A percentile compares a stretch with the other conserved stretches of the same genome.
Evolutionary conservation across 2,113 vertebrate species (phyloP).

Genomic region (Eidolon helvum): DNA sequence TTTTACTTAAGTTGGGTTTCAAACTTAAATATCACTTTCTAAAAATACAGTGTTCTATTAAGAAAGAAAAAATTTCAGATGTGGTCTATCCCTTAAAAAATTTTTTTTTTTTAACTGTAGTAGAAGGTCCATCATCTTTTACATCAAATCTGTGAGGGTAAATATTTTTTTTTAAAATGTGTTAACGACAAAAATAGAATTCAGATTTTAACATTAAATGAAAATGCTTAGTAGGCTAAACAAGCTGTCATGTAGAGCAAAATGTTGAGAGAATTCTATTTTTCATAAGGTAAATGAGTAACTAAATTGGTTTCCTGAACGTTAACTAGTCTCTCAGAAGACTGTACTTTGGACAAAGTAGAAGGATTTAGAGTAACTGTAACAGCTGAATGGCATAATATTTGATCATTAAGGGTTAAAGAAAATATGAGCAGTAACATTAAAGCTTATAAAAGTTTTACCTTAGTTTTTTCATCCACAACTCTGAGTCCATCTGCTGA

Average conservation of each 20-base stretch:
- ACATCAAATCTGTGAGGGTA: background rate
- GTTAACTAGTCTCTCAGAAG: slow-evolving; percentile 52
- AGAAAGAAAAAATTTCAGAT: slow-evolving; percentile 30
- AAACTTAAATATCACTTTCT: slow-evolving; percentile 19
- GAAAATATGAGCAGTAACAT: background rate
- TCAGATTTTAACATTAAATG: slow-evolving; percentile 45
- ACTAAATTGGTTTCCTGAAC: slow-evolving; percentile 37
- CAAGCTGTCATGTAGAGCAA: slow-evolving; percentile 20
- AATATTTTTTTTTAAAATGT: background rate
- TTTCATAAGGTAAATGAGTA: slow-evolving; percentile 60
- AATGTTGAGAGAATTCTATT: slow-evolving; percentile 18
- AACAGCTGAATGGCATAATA: background rate
- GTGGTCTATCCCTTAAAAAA: background rate
- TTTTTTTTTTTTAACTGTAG: background rate
- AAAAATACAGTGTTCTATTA: slow-evolving; percentile 29
- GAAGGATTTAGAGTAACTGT: background rate
- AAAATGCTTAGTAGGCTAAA: slow-evolving; percentile 26
- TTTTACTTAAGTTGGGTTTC: slow-evolving; percentile 1
- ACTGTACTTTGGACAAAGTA: slow-evolving; percentile 33
- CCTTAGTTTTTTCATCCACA: slow-evolving; percentile 99
- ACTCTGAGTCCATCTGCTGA: slow-evolving; percentile 98
- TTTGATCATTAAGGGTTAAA: slow-evolving; percentile 11
- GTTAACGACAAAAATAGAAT: slow-evolving; percentile 44
- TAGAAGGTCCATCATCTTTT: background rate
- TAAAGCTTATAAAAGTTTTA: slow-evolving; percentile 78